Conservation (phyloP, 2,797 vertebrate genomes). For the Luscinia megarhynchos region DNA sequence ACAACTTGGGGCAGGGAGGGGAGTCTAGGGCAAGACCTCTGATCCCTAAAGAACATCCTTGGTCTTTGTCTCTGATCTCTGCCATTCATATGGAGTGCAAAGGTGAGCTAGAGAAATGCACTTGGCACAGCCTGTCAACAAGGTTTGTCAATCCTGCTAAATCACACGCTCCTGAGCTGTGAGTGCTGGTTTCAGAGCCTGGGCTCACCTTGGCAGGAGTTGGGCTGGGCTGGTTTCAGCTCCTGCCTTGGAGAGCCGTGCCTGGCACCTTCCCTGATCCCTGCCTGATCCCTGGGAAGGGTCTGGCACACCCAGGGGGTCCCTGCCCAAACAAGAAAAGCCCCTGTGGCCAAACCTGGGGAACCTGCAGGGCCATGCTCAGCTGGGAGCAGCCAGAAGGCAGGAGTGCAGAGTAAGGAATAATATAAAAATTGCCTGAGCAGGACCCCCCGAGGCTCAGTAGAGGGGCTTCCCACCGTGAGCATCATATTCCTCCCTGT, state of each 20-base stretch:
- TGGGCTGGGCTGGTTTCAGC: background rate
- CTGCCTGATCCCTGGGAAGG: accelerated
- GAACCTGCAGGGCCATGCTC: accelerated
- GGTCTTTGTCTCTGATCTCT: background rate
- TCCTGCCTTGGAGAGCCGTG: accelerated
- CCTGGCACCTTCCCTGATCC: background rate
- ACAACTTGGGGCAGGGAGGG: accelerated
- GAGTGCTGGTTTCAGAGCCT: accelerated
- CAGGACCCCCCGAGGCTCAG: background rate
- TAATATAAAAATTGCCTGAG: background rate
- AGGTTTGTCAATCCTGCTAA: background rate
- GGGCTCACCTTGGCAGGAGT: background rate
- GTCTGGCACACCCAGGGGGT: accelerated
- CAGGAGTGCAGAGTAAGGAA: background rate
- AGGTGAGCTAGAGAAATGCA: background rate
- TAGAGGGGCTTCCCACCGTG: accelerated
- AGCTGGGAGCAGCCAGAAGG: background rate
- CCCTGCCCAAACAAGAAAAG: accelerated
- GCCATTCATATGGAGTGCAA: background rate
- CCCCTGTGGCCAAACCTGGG: background rate
- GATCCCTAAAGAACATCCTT: background rate
- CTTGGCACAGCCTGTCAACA: background rate
- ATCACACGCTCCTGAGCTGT: background rate
- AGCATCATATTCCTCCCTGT: background rate
- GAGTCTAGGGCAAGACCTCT: background rate